Percentiles rank a stretch among this genome's conserved stretches.
Conservation (phyloP, 2,113 vertebrate species). For the Oryzias celebensis region DNA sequence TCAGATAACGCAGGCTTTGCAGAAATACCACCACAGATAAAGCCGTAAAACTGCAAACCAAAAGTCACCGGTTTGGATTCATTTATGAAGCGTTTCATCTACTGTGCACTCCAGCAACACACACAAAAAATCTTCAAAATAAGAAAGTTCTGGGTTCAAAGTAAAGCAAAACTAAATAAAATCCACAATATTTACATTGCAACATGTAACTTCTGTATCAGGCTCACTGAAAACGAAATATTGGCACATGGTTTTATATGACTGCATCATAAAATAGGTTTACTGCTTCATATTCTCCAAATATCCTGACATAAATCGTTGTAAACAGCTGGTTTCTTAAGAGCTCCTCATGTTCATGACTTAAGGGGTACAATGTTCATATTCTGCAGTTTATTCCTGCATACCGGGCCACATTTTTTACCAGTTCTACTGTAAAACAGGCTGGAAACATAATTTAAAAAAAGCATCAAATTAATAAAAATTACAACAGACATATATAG, state of each 20-base stretch:
- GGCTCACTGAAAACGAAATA: conserved; percentile 18
- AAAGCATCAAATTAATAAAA: neutral
- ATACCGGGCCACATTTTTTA: too few species aligned
- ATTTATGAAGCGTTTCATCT: conserved; percentile 15
- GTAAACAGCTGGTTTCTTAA: conserved; percentile 10
- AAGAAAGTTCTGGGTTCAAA: conserved; percentile 33
- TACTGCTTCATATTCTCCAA: neutral
- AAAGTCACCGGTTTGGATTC: conserved; percentile 3
- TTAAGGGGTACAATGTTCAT: neutral
- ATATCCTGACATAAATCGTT: conserved; percentile 8
- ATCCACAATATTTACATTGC: conserved; percentile 28
- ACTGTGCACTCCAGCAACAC: conserved; percentile 42
- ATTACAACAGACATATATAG: neutral
- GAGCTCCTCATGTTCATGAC: conserved; percentile 31
- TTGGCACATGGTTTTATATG: conserved; percentile 29
- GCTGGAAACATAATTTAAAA: too few species aligned
- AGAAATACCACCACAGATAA: conserved; percentile 11
- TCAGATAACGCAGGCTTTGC: neutral
- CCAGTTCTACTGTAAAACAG: too few species aligned
- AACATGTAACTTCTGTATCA: conserved; percentile 10
- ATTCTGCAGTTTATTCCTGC: neutral
- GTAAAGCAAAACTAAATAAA: conserved; percentile 21
- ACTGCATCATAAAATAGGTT: conserved; percentile 14
- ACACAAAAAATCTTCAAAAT: conserved; percentile 20
- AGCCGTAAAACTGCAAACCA: conserved; percentile 25